Base-by-base conservation (phyloP, 2,888 invertebrate species). In the Dinocampus coccinellae region DNA sequence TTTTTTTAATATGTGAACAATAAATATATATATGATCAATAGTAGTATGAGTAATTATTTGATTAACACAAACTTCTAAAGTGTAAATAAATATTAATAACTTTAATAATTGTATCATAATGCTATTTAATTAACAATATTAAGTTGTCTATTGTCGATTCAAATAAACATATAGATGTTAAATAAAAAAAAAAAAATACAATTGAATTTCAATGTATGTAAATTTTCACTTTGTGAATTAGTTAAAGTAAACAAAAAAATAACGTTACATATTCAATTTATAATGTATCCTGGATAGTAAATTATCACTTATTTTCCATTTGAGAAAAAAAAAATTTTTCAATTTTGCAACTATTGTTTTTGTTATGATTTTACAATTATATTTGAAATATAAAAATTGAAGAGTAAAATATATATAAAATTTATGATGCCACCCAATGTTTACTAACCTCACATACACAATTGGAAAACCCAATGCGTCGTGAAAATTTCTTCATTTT, bases 401-500 rank as follows among this genome's bases (percentile, higher is more conserved):
- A 47, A n/a, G 7, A 16, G 2, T 47, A 1, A 16, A 16, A 20
- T 47, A 6, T 47, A 47, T 47, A 16, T n/a, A 47, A 47, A 47
- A 47, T 47, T 3, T 3, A 16, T 47, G 47, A 16, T 16, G 47
- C 20, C 16, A n/a, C n/a, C 16, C 16, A 1, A 7, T n/a, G 7
- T 47, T 16, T 6, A 29, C 2, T 11, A 13, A 57, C 26, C 29
- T 29, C 26, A 57, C 57, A 13, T 57, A 57, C 29, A 26, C 57
- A 57, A 57, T 57, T 11, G 57, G 24, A 11, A 58, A 58, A 58
- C 20, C 33, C 58, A 58, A 58, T 33, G 3, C 29, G 6, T 33
- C 34, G 33, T 24, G 55, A 24, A 60, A 20, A 13, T 52, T 62
- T 36, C 55, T 11, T 10, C 16, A 73, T 83, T 84, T 80, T 73